Evolutionary conservation across 2,797 vertebrate genomes (phyloP).

Genomic region (Falco novaeseelandiae): DNA sequence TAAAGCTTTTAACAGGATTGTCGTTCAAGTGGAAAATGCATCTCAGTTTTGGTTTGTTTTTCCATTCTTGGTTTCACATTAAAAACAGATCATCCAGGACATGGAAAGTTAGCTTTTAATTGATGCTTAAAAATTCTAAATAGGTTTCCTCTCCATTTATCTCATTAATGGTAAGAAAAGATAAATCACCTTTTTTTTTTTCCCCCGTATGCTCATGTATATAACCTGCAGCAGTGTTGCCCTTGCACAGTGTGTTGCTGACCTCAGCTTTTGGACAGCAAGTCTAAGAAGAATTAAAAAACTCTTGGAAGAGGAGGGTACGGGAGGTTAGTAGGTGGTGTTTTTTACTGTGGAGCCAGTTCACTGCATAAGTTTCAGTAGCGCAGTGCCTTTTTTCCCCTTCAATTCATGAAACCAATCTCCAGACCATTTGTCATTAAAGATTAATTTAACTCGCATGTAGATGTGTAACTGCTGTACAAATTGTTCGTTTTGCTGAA

Average conservation of each 20-base stretch:
- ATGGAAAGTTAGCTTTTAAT: background rate
- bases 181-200: background rate
- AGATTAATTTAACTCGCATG: background rate
- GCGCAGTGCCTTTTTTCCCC: background rate
- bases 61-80: background rate
- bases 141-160: background rate
- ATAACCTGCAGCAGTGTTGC: background rate
- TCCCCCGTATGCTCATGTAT: background rate
- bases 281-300: background rate
- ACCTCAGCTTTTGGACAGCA: background rate
- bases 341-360: background rate
- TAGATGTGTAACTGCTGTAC: background rate
- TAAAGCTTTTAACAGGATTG: background rate
- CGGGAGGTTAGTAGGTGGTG: background rate
- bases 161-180: background rate
- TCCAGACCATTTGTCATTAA: background rate
- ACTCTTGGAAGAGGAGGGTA: background rate
- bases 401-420: background rate
- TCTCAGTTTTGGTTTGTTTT: background rate
- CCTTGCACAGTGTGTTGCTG: background rate
- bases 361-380: background rate
- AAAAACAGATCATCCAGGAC: background rate
- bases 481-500: conserved; percentile 14
- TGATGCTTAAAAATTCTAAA: background rate
- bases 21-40: background rate